A percentile compares a stretch with the other conserved stretches of the same genome.
Conservation (phyloP, 2,888 invertebrate genomes). For the Diaphora mendica region DNA sequence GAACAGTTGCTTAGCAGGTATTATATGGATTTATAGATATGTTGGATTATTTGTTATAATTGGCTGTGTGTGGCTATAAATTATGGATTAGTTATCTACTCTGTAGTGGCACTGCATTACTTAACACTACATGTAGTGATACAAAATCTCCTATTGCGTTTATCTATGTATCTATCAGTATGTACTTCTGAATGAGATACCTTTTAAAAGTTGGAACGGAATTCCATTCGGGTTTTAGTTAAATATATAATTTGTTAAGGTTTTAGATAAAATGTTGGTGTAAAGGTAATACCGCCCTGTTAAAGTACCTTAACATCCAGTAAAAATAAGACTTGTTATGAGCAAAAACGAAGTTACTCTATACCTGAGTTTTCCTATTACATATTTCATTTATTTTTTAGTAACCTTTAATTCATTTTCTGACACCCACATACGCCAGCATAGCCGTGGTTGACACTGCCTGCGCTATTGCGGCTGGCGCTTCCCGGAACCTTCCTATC, state of each 20-base stretch:
- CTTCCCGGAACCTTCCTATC: too few species aligned
- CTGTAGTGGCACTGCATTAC: neutral
- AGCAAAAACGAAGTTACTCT: neutral
- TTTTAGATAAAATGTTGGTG: too few species aligned
- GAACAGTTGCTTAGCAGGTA: neutral
- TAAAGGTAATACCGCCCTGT: too few species aligned
- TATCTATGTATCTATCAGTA: neutral
- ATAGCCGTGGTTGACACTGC: too few species aligned
- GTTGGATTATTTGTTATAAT: neutral
- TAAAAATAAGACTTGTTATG: neutral
- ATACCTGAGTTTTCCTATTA: neutral
- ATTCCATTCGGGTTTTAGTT: too few species aligned
- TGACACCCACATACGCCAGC: neutral
- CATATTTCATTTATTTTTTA: neutral
- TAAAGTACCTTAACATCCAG: neutral
- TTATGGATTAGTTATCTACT: neutral
- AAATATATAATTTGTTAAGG: too few species aligned
- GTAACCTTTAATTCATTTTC: neutral
- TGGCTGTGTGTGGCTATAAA: neutral
- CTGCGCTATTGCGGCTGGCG: too few species aligned
- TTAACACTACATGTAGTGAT: neutral
- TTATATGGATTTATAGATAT: neutral
- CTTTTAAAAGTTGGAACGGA: too few species aligned
- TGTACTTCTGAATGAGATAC: neutral
- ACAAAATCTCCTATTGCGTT: neutral